Base-by-base conservation (phyloP, 2,888 invertebrate genomes). In the Poecilus cupreus region DNA sequence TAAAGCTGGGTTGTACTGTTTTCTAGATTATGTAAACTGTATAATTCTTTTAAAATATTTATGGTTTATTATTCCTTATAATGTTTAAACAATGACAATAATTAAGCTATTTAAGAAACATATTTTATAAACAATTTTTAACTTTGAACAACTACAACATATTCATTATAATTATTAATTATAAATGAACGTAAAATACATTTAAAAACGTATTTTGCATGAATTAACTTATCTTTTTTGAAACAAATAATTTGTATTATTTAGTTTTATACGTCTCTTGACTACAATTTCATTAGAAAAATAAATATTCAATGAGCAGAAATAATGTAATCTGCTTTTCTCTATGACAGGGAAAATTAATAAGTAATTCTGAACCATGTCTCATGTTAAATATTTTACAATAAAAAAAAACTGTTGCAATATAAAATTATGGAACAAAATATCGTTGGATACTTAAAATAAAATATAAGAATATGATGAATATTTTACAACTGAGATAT, bases 41-140 rank as follows among this genome's bases (percentile, higher is more conserved):
- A 32, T 6, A 37, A 18, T 22, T 6, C 43, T 79, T 79, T 43
- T 72, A 80, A 80, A 80, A 80, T 80, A 80, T 16, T 72, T 43
- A 39, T 37, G 51, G 10, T 80, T 80, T 79, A 79, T 79, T 79
- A 60, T 37, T 68, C 64, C 24, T n/a, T 57, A 57, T 72, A 77
- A 77, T 64, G 13, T 64, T 60, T 51, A 80, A 80, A 80, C 80
- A 80, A 80, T 72, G 60, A 78, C 60, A 80, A 80, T 80, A 72
- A 43, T 54, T 78, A 78, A 22, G 24, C 68, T 80, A 70, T 37
- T 39, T 49, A 32, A 46, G 39, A 57, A 80, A 79, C 54, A 72
- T 70, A 72, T 51, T 80, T 54, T 80, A 72, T 57, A 80, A 80
- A 80, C 72, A 80, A 54, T 72, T 80, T 64, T 80, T 57, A 80